A percentile compares a stretch with the other conserved stretches of the same genome.
These are phyloP conservation scores for Malthinus seriepunctatus DNA, from an alignment of 2,888 invertebrate genomes.

Conservation along the genomic window DNA sequence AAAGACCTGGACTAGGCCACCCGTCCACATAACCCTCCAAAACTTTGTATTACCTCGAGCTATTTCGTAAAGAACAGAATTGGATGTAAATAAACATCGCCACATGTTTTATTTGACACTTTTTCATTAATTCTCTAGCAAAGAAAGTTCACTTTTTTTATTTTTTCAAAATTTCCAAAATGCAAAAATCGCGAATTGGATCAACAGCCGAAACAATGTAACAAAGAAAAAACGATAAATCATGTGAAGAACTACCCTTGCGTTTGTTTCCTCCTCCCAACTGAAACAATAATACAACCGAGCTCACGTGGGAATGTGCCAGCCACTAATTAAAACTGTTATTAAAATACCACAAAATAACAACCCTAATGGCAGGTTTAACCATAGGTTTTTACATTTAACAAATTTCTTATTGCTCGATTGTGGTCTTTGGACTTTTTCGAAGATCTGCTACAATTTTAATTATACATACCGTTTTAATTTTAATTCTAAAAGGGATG, in stretches of 20 bases:
- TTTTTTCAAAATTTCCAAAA: no score
- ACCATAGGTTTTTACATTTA: conserved; percentile 24
- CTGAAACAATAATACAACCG: conserved; percentile 30
- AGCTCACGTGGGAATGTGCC: conserved; percentile 39
- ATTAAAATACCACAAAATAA: conserved; percentile 45
- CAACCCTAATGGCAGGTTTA: conserved; percentile 25
- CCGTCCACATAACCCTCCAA: conserved; percentile 16
- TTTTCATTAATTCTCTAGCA: no score
- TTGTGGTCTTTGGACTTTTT: conserved; percentile 8
- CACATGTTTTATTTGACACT: not conserved
- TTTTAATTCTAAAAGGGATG: no score
- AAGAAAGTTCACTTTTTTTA: no score
- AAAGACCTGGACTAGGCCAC: conserved; percentile 24
- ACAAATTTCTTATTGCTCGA: conserved; percentile 25
- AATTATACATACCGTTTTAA: not conserved
- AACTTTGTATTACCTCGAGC: conserved; percentile 3
- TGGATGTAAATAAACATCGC: conserved; percentile 1
- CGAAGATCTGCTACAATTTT: not conserved
- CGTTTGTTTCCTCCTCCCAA: conserved; percentile 14
- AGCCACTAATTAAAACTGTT: conserved; percentile 44
- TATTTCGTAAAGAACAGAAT: not conserved
- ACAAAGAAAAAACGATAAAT: conserved; percentile 39
- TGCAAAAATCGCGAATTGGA: not conserved
- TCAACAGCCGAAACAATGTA: conserved; percentile 31
- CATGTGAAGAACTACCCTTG: conserved; percentile 36